Conservation (phyloP, 2,888 invertebrate species). For the Julus scandinavius region DNA sequence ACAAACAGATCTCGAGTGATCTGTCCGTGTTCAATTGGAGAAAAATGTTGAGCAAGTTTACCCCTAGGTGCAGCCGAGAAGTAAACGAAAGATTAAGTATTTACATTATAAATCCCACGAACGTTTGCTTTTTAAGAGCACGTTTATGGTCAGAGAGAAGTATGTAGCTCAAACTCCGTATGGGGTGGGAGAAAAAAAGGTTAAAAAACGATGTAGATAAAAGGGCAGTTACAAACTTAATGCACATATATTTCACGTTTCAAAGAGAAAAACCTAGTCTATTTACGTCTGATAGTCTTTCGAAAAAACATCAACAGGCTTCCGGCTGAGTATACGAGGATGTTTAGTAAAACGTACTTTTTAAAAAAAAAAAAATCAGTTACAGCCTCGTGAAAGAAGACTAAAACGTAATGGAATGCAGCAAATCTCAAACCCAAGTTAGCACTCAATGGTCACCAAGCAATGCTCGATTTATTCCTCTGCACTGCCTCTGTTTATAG, state of each 20-base stretch:
- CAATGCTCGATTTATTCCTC: not conserved
- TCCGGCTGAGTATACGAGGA: not conserved
- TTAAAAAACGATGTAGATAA: constrained; percentile 37
- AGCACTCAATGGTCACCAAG: not conserved
- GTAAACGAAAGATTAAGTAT: constrained; percentile 2
- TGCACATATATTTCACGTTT: constrained; percentile 36
- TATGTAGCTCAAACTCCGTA: not conserved
- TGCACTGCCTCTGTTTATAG: not conserved
- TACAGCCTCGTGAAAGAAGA: not conserved
- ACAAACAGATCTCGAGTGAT: constrained; percentile 10
- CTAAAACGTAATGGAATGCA: not conserved
- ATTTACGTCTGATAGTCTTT: constrained; percentile 7
- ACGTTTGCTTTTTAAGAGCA: constrained; percentile 34
- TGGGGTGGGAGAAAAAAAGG: constrained; percentile 9
- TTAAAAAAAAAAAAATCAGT: not conserved
- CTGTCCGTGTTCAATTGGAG: constrained; percentile 34
- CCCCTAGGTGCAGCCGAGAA: constrained; percentile 11
- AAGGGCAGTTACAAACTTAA: constrained; percentile 15
- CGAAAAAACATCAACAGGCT: not conserved
- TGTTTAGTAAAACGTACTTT: not conserved
- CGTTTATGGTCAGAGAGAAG: constrained; percentile 9
- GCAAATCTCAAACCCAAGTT: not conserved
- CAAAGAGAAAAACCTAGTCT: not conserved
- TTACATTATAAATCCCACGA: constrained; percentile 17
- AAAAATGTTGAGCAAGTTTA: constrained; percentile 7